phyloP scores from a whole-genome alignment of 2,113 vertebrate species.

The Phylloscopus trochiloides region DNA sequence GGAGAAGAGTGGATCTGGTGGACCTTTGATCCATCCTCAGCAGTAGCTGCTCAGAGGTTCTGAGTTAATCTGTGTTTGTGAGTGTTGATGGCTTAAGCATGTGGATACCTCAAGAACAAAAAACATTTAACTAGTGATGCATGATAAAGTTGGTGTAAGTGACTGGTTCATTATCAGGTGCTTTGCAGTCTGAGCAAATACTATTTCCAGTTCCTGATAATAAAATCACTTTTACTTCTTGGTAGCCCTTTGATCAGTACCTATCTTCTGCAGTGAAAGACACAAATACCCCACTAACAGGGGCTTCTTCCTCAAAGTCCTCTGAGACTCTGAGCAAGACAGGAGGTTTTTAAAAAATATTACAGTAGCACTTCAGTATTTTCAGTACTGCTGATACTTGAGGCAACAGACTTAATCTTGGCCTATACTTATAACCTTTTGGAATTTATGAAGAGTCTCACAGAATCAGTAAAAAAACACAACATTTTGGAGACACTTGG shows the following conservation, averaged over 20 bases:
- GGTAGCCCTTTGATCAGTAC: neutral
- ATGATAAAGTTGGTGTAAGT: neutral
- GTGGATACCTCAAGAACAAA: neutral
- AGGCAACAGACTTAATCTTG: neutral
- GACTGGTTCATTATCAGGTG: neutral
- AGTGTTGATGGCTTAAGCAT: neutral
- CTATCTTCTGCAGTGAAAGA: neutral
- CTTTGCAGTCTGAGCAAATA: neutral
- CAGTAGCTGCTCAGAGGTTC: neutral
- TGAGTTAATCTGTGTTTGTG: neutral
- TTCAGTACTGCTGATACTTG: neutral
- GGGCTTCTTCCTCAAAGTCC: neutral
- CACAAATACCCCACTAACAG: neutral
- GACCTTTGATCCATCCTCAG: neutral
- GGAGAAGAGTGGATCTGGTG: neutral
- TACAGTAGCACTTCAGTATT: neutral
- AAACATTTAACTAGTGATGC: fast-evolving
- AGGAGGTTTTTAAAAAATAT: neutral
- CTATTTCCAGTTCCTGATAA: neutral
- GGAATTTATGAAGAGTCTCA: neutral
- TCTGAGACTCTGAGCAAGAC: neutral
- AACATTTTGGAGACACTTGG: neutral
- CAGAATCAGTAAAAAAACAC: neutral
- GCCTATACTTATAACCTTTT: neutral
- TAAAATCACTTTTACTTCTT: neutral